Evolutionary conservation across 2,113 vertebrate genomes (phyloP).

Genomic region (Cynopterus brachyotis): DNA sequence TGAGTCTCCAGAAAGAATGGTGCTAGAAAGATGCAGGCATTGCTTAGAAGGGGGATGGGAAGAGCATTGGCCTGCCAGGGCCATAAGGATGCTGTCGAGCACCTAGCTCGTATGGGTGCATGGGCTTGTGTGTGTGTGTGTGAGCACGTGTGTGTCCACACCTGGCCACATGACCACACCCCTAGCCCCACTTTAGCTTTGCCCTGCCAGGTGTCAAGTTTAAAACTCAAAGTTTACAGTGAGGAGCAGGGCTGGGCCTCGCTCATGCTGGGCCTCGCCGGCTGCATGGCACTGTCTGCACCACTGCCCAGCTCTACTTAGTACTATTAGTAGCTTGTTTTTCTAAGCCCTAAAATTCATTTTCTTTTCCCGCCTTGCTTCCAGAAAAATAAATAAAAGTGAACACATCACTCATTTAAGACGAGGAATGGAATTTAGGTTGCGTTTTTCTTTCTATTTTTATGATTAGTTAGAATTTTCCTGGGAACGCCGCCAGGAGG

Average conservation of each 20-base stretch:
- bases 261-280: background rate
- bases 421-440: slow-evolving; percentile 79
- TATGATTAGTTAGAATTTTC: slow-evolving; percentile 79
- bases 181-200: background rate
- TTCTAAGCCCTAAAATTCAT: slow-evolving; percentile 80
- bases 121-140: rapidly evolving
- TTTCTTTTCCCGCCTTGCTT: slow-evolving; percentile 79
- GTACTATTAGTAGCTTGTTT: slow-evolving; percentile 78
- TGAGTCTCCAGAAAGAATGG: background rate
- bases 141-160: background rate
- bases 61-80: background rate
- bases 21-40: background rate
- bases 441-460: slow-evolving; percentile 79
- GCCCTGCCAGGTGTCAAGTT: background rate
- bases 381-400: slow-evolving; percentile 82
- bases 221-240: background rate
- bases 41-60: background rate
- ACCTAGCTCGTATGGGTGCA: background rate
- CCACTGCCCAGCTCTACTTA: slow-evolving; percentile 51
- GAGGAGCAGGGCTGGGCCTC: background rate
- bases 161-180: background rate
- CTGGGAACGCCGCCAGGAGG: slow-evolving; percentile 64
- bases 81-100: background rate
- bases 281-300: slow-evolving; percentile 58
- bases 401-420: slow-evolving; percentile 82